Conservation (phyloP, 2,797 vertebrate genomes). For the Pipistrellus pygmaeus region DNA sequence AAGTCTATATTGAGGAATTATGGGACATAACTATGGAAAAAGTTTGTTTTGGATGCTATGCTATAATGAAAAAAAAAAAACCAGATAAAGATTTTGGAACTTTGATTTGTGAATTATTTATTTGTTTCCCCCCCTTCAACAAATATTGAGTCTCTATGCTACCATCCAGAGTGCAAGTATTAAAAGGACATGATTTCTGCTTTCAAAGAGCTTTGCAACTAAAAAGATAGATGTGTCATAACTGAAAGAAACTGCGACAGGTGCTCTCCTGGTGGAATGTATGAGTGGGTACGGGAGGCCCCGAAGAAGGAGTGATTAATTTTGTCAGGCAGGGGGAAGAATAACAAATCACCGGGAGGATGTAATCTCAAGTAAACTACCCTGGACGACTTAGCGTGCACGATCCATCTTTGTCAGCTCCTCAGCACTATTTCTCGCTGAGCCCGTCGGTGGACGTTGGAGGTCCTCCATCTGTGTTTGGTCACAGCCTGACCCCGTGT, state of each 20-base stretch:
- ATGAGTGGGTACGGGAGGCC: background rate
- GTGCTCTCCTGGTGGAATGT: background rate
- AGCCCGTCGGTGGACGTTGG: background rate
- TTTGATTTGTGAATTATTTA: background rate
- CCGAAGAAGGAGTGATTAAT: slow-evolving; percentile 20
- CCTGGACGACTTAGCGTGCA: background rate
- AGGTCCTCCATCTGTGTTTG: background rate
- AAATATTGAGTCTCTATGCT: background rate
- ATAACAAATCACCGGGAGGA: background rate
- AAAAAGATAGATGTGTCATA: slow-evolving; percentile 6
- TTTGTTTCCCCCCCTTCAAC: background rate
- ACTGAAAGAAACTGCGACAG: background rate
- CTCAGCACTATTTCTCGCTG: background rate
- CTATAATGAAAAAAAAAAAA: slow-evolving; percentile 40
- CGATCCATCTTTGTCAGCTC: slow-evolving; percentile 28
- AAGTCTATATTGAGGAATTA: background rate
- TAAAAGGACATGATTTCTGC: background rate
- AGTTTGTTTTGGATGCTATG: background rate
- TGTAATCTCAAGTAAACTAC: background rate
- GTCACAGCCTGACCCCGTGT: background rate
- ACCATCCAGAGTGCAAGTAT: background rate
- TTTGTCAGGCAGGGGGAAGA: slow-evolving; percentile 25
- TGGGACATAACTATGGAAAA: background rate
- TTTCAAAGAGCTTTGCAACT: background rate
- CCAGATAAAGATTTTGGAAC: background rate